These are phyloP conservation scores for Sciurus carolinensis DNA, from an alignment of 2,797 vertebrate species.

Conservation along the genomic window DNA sequence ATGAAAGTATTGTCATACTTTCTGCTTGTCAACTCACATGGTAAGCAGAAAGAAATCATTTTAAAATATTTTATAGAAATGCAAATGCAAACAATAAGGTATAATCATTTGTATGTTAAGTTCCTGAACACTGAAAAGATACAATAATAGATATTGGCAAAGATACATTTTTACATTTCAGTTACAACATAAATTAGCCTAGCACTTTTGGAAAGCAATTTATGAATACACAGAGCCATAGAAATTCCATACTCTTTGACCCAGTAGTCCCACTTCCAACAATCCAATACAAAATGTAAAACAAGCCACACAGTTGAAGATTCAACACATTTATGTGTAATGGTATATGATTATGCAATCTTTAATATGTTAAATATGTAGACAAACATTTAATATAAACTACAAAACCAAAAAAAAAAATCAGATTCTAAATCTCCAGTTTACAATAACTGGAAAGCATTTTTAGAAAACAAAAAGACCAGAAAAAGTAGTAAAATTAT, in stretches of 20 bases:
- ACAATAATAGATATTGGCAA: slow-evolving; percentile 28
- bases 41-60: slow-evolving; percentile 59
- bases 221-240: slow-evolving; percentile 29
- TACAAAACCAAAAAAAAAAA: slow-evolving; percentile 58
- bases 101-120: slow-evolving; percentile 54
- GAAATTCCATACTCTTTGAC: slow-evolving; percentile 61
- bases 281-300: slow-evolving; percentile 69
- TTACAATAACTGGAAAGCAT: slow-evolving; percentile 21
- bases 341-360: slow-evolving; percentile 21
- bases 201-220: slow-evolving; percentile 62
- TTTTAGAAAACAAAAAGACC: slow-evolving; percentile 45
- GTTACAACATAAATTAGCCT: slow-evolving; percentile 54
- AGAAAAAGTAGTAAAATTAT: slow-evolving; percentile 38
- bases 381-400: background rate
- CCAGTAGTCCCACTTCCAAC: slow-evolving; percentile 37
- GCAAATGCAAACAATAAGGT: slow-evolving; percentile 60
- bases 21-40: slow-evolving; percentile 61
- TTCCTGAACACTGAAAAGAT: slow-evolving; percentile 58
- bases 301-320: slow-evolving; percentile 41
- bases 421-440: background rate
- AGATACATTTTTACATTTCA: slow-evolving; percentile 24
- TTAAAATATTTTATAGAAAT: slow-evolving; percentile 65
- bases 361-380: slow-evolving; percentile 70
- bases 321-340: slow-evolving; percentile 61
- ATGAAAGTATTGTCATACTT: slow-evolving; percentile 69